Conservation (phyloP, 2,113 vertebrate genomes). For the Cyanoliseus patagonus region DNA sequence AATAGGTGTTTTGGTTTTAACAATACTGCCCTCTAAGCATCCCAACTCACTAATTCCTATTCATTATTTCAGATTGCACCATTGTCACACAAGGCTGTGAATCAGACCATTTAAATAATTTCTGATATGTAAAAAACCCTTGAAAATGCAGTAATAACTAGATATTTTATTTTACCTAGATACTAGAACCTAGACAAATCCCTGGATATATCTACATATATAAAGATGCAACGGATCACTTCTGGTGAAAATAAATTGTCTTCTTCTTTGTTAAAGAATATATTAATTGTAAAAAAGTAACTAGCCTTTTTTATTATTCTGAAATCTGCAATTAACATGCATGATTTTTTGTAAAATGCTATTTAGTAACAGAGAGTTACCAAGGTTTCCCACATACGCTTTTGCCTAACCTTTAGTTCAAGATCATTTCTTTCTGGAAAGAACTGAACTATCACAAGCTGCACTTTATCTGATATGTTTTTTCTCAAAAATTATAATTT, state of each 20-base stretch:
- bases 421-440: not conserved
- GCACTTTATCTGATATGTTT: not conserved
- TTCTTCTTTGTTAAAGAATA: not conserved
- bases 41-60: slow-evolving; percentile 16
- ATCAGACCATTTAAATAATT: not conserved
- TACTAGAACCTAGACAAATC: not conserved
- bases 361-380: not conserved
- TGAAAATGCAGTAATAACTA: not conserved
- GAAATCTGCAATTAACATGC: not conserved
- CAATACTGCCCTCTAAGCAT: slow-evolving; percentile 25
- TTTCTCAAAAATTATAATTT: not conserved
- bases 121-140: not conserved
- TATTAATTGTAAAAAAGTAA: not conserved
- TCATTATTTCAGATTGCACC: slow-evolving; percentile 17
- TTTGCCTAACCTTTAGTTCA: slow-evolving; percentile 31
- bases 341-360: not conserved
- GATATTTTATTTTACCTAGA: not conserved
- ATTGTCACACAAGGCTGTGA: not conserved
- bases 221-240: not conserved
- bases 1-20: slow-evolving; percentile 50
- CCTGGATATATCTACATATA: not conserved
- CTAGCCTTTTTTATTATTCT: not conserved
- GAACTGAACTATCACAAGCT: not conserved
- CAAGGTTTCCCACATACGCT: not conserved
- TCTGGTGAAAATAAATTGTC: not conserved